phyloP scores from a whole-genome alignment of 35 echinoderm and acorn worm species.

The Holothuria glaberrima region DNA sequence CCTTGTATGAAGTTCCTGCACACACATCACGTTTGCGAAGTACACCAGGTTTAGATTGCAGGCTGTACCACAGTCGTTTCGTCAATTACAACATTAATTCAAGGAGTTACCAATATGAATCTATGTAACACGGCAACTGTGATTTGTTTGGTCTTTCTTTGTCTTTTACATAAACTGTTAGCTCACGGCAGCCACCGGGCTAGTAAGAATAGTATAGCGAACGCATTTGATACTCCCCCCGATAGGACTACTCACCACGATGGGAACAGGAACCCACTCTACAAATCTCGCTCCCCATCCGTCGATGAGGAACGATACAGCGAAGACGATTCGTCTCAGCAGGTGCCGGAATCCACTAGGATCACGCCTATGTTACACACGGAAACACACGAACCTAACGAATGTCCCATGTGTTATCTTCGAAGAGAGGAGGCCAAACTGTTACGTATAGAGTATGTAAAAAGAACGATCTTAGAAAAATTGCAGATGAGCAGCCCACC shows the following conservation, averaged over 20 bases:
- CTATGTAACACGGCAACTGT: background rate
- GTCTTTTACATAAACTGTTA: background rate
- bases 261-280: too few relatives aligned
- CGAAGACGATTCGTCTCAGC: too few relatives aligned
- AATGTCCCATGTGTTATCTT: conserved; percentile 10
- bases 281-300: too few relatives aligned
- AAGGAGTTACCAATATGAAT: background rate
- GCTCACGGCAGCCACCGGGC: background rate
- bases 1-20: background rate
- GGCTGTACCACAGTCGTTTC: too few relatives aligned
- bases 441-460: conserved; percentile 19
- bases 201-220: too few relatives aligned
- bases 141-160: background rate
- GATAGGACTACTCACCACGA: too few relatives aligned
- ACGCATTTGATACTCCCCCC: too few relatives aligned
- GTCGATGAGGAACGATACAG: too few relatives aligned
- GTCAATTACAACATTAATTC: too few relatives aligned
- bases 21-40: background rate
- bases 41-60: background rate
- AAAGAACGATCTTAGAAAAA: conserved; percentile 25
- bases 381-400: background rate
- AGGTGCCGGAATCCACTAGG: too few relatives aligned
- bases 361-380: too few relatives aligned
- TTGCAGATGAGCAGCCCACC: conserved; percentile 19
- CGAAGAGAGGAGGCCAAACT: conserved; percentile 30